These are phyloP conservation scores for Drosophila baimaii DNA, from an alignment of 1,140 invertebrate genomes.

Conservation along the genomic window DNA sequence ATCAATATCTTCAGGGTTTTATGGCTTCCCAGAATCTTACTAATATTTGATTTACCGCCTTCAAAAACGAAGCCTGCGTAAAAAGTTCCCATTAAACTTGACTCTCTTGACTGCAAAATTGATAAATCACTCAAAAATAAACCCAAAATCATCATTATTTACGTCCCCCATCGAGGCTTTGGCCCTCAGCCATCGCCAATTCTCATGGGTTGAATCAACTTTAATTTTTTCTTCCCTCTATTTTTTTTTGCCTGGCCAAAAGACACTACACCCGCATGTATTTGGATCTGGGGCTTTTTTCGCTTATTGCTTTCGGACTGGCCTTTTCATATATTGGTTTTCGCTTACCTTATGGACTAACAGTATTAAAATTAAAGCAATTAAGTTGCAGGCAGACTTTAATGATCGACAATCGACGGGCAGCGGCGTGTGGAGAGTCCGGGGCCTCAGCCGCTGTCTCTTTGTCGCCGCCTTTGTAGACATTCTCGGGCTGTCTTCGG, in stretches of 20 bases:
- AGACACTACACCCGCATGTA: slow-evolving; percentile 64
- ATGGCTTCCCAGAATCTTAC: slow-evolving; percentile 4
- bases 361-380: slow-evolving; percentile 83
- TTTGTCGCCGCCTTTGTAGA: slow-evolving; percentile 55
- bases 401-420: slow-evolving; percentile 77
- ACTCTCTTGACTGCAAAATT: slow-evolving; percentile 1
- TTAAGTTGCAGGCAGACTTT: slow-evolving; percentile 83
- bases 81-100: slow-evolving; percentile 27
- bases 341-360: slow-evolving; percentile 80
- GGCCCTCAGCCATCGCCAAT: slow-evolving; percentile 43
- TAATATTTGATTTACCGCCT: slow-evolving; percentile 14
- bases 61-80: not conserved
- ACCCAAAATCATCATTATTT: slow-evolving; percentile 51
- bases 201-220: slow-evolving; percentile 61
- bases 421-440: slow-evolving; percentile 42
- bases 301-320: slow-evolving; percentile 24
- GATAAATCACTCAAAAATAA: slow-evolving; percentile 48
- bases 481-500: slow-evolving; percentile 70
- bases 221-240: not conserved
- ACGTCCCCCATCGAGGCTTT: slow-evolving; percentile 41
- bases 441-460: slow-evolving; percentile 53
- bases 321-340: slow-evolving; percentile 22
- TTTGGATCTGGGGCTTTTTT: slow-evolving; percentile 43
- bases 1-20: too few relatives aligned
- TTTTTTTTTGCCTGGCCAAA: slow-evolving; percentile 1